Percentiles rank a stretch among this genome's conserved stretches.
Conservation (phyloP, 2,113 vertebrate genomes). For the Platichthys flesus region DNA sequence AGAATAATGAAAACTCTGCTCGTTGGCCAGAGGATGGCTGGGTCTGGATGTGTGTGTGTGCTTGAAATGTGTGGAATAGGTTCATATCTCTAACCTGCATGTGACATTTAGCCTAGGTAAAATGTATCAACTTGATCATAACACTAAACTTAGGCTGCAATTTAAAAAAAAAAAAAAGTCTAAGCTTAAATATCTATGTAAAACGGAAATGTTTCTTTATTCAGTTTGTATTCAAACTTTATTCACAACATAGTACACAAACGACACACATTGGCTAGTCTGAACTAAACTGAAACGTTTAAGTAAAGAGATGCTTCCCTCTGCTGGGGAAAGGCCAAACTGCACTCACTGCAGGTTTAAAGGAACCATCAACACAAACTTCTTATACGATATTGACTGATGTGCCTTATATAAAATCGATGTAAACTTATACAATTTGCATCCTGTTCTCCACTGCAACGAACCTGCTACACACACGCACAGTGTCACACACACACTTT, state of each 20-base stretch:
- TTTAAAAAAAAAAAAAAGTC: too few species aligned
- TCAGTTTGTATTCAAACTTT: not conserved
- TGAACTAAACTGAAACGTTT: not conserved
- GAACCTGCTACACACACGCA: not conserved
- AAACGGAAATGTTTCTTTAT: not conserved
- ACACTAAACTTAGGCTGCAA: too few species aligned
- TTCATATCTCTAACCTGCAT: conserved; percentile 2
- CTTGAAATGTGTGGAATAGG: not conserved
- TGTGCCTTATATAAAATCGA: not conserved
- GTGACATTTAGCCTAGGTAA: not conserved
- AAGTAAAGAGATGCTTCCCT: conserved; percentile 41
- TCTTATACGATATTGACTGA: not conserved
- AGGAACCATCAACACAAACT: not conserved
- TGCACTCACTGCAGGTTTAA: not conserved
- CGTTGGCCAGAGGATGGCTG: conserved; percentile 24
- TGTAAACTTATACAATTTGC: not conserved
- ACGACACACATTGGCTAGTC: not conserved
- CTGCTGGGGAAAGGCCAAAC: conserved; percentile 49
- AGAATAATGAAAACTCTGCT: conserved; percentile 59
- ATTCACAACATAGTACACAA: not conserved
- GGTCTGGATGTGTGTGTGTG: not conserved
- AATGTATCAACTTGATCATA: not conserved
- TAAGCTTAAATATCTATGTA: not conserved
- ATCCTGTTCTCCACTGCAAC: too few species aligned
- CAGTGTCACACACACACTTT: too few species aligned